phyloP scores from a whole-genome alignment of 1,140 invertebrate genomes.

The Aphaenogaster rudis region DNA sequence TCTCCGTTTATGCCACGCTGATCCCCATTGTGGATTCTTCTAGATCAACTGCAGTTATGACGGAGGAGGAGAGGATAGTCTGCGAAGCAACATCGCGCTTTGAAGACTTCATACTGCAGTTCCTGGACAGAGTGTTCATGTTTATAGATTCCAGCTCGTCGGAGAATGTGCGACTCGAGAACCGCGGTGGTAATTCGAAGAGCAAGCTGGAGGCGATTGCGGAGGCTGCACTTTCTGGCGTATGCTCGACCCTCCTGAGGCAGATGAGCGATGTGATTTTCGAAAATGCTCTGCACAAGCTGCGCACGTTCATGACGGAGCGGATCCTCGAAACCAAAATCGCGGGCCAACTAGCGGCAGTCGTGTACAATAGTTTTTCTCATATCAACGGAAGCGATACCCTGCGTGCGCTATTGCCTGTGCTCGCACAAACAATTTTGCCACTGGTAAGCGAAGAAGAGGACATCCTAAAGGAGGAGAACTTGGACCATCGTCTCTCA shows the following conservation, averaged over 20 bases:
- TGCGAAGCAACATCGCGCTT: slow-evolving; percentile 94
- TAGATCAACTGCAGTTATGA: slow-evolving; percentile 89
- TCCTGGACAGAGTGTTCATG: slow-evolving; percentile 92
- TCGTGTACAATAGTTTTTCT: slow-evolving; percentile 89
- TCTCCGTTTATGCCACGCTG: slow-evolving; percentile 92
- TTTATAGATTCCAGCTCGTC: slow-evolving; percentile 92
- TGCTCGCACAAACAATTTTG: slow-evolving; percentile 89
- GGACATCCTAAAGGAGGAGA: slow-evolving; percentile 90
- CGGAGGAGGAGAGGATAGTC: slow-evolving; percentile 92
- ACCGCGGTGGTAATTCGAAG: slow-evolving; percentile 81
- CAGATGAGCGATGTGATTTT: slow-evolving; percentile 88
- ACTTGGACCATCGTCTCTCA: slow-evolving; percentile 92
- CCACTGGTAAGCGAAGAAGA: slow-evolving; percentile 87
- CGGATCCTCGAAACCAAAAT: slow-evolving; percentile 94
- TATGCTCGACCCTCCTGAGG: slow-evolving; percentile 87
- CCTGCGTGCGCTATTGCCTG: slow-evolving; percentile 91
- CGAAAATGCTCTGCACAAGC: slow-evolving; percentile 91
- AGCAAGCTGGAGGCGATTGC: slow-evolving; percentile 88
- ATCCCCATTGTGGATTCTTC: slow-evolving; percentile 96
- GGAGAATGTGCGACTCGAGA: slow-evolving; percentile 90
- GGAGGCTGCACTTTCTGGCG: slow-evolving; percentile 87
- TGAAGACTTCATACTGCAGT: slow-evolving; percentile 96
- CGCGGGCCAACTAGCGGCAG: slow-evolving; percentile 92
- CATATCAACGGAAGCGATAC: slow-evolving; percentile 90
- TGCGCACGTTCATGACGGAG: slow-evolving; percentile 91